phyloP scores from a whole-genome alignment of 2,888 invertebrate species.

The Molanna angustata region DNA sequence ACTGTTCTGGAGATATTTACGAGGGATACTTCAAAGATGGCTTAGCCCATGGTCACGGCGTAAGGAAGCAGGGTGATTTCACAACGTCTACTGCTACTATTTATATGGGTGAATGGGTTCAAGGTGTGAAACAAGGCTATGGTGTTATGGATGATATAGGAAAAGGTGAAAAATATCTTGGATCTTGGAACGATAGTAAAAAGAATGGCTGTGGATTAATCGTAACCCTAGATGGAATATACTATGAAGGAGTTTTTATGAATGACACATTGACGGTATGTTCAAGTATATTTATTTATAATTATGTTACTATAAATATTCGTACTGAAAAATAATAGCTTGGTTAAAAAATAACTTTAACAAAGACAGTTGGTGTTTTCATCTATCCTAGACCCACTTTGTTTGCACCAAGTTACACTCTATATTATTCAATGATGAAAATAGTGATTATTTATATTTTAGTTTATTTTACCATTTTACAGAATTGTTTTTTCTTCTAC shows the following conservation, averaged over 20 bases:
- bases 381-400: too few relatives aligned
- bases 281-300: too few relatives aligned
- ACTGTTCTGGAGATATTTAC: slow-evolving; percentile 75
- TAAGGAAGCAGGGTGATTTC: slow-evolving; percentile 75
- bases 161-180: slow-evolving; percentile 87
- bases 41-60: slow-evolving; percentile 80
- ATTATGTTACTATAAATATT: too few relatives aligned
- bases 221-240: slow-evolving; percentile 85
- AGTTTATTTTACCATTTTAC: too few relatives aligned
- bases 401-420: too few relatives aligned
- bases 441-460: too few relatives aligned
- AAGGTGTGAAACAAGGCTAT: slow-evolving; percentile 77
- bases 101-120: slow-evolving; percentile 87
- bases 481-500: too few relatives aligned
- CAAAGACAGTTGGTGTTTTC: too few relatives aligned
- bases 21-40: slow-evolving; percentile 87
- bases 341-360: too few relatives aligned
- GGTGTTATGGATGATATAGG: slow-evolving; percentile 86
- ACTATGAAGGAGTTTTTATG: slow-evolving; percentile 84
- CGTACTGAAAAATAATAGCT: too few relatives aligned
- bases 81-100: slow-evolving; percentile 71
- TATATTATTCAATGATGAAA: too few relatives aligned
- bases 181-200: slow-evolving; percentile 82
- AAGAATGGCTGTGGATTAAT: slow-evolving; percentile 82
- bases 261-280: slow-evolving; percentile 73